Evolutionary conservation across 2,113 vertebrate species (phyloP).

Genomic region (Neolamprologus toae): DNA sequence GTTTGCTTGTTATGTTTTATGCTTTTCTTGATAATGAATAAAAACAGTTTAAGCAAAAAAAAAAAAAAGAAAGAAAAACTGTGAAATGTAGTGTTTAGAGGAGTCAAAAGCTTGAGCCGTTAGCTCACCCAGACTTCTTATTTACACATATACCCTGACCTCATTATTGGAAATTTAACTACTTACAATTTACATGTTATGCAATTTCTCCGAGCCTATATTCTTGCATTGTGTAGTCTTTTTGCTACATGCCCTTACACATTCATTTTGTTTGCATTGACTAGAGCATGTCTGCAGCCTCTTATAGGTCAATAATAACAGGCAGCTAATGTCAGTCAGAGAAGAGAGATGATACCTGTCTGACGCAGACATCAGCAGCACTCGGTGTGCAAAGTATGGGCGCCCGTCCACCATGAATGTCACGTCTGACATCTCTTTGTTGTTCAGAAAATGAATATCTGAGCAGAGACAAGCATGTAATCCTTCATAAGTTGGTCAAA

Average conservation of each 20-base stretch:
- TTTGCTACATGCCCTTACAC: background rate
- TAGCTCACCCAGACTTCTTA: background rate
- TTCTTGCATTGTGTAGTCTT: background rate
- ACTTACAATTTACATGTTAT: background rate
- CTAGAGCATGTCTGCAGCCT: background rate
- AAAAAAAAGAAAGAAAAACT: background rate
- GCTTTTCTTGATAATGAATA: too few relatives aligned
- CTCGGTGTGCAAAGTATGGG: slow-evolving; percentile 85
- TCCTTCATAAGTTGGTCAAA: background rate
- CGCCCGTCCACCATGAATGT: slow-evolving; percentile 86
- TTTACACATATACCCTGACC: background rate
- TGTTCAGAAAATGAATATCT: slow-evolving; percentile 93
- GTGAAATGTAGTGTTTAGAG: background rate
- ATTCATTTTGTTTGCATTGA: background rate
- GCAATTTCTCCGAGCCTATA: background rate
- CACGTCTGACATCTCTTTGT: slow-evolving; percentile 93
- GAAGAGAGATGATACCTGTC: slow-evolving; percentile 72
- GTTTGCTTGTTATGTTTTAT: too few relatives aligned
- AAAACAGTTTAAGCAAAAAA: too few relatives aligned
- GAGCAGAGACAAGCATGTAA: background rate
- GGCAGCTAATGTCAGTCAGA: background rate
- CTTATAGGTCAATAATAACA: background rate
- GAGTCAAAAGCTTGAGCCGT: background rate
- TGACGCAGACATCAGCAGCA: slow-evolving; percentile 90
- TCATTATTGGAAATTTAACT: background rate